phyloP scores from a whole-genome alignment of 2,113 vertebrate species.

The Tenebrosternarchus preto region DNA sequence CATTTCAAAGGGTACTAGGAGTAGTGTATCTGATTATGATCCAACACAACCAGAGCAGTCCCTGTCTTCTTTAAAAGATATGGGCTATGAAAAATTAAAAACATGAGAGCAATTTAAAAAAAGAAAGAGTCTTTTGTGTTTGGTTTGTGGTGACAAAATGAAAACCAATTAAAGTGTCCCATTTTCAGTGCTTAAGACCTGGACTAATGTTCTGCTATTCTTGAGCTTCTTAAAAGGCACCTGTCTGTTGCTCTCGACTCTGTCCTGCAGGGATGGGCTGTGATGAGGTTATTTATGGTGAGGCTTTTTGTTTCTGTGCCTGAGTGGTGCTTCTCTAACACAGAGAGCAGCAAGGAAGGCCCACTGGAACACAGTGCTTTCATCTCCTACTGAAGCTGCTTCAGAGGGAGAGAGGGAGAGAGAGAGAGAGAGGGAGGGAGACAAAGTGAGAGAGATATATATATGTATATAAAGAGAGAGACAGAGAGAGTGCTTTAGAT shows the following conservation, averaged over 20 bases:
- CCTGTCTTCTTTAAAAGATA: not conserved
- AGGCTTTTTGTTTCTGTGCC: constrained; percentile 65
- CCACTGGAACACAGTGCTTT: constrained; percentile 63
- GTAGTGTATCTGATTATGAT: not conserved
- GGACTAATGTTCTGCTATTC: not conserved
- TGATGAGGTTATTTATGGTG: constrained; percentile 72
- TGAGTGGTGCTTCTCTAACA: constrained; percentile 16
- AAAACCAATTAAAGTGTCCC: constrained; percentile 37
- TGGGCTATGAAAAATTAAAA: not conserved
- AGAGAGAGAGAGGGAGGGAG: not conserved
- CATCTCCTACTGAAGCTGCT: constrained; percentile 65
- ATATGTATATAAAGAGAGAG: constrained; percentile 53
- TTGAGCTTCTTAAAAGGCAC: constrained; percentile 11
- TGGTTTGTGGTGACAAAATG: constrained; percentile 32
- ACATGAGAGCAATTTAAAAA: not conserved
- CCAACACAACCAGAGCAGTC: too few relatives aligned
- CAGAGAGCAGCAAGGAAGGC: constrained; percentile 32
- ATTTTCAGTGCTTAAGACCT: constrained; percentile 34
- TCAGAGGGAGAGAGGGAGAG: constrained; percentile 43
- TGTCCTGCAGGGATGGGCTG: constrained; percentile 45
- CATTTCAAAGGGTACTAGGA: not conserved
- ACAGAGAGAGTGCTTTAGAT: constrained; percentile 36
- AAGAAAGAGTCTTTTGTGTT: not conserved
- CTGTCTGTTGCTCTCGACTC: constrained; percentile 22
- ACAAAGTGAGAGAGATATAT: constrained; percentile 38